Evolutionary conservation across 2,888 invertebrate species (phyloP).

Genomic region (Xylota segnis): DNA sequence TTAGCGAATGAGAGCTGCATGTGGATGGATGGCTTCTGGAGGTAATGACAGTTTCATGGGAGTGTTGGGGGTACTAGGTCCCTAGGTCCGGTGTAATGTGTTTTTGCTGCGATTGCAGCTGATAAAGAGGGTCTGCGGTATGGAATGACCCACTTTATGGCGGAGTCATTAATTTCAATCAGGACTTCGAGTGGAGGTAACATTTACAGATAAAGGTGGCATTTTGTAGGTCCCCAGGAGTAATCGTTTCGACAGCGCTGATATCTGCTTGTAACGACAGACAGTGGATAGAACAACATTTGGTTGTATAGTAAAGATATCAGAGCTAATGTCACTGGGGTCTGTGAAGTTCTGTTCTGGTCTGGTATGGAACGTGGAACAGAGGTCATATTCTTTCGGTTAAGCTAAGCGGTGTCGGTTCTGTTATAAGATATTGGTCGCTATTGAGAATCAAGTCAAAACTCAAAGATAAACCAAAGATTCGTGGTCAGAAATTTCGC

Average conservation of each 20-base stretch:
- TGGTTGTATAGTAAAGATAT: too few species aligned
- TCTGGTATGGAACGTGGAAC: too few species aligned
- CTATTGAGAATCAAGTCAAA: neutral
- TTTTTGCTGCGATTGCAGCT: constrained; percentile 28
- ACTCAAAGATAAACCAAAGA: neutral
- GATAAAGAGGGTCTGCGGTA: constrained; percentile 2
- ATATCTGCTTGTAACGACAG: too few species aligned
- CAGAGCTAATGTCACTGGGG: too few species aligned
- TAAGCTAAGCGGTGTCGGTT: constrained; percentile 54
- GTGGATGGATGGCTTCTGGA: constrained; percentile 11
- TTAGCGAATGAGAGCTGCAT: constrained; percentile 60
- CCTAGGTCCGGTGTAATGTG: constrained; percentile 13
- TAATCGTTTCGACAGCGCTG: too few species aligned
- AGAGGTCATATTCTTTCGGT: too few species aligned
- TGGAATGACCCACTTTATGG: constrained; percentile 8
- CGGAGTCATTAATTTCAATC: neutral
- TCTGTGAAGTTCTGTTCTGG: too few species aligned
- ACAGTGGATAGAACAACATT: too few species aligned
- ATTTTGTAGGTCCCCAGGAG: too few species aligned
- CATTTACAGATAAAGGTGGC: neutral
- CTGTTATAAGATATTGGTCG: constrained; percentile 47
- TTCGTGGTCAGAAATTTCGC: constrained; percentile 1
- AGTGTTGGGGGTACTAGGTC: constrained; percentile 16
- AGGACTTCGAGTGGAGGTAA: neutral
- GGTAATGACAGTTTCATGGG: constrained; percentile 19